Evolutionary conservation across 2,113 vertebrate species (phyloP), one percentile per base, ranked within the genome.

Genomic region (Bettongia penicillata): DNA sequence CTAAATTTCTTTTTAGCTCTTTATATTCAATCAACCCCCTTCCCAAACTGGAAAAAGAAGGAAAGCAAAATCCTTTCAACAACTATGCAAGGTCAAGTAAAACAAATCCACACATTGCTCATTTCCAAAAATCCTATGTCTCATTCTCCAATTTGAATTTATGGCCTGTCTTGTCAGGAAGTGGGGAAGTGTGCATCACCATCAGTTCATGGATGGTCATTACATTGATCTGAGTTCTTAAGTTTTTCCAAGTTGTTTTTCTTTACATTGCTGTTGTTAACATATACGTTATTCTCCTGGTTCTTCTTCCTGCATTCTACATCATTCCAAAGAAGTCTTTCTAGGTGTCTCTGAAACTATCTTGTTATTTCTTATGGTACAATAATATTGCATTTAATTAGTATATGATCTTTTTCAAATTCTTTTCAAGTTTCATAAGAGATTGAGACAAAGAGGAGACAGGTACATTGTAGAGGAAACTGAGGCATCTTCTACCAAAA

Each of bases 321-420:
- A 43, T 84, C 16, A 43, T 43, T 84, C 19, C n/a, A 43, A 84
- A 43, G 7, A 43, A 77, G 37, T 31, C n/a, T 84, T 84, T 84
- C 37, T 43, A 43, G 16, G 19, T 84, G 22, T 23, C 68, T 43
- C 68, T 43, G 37, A 84, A 43, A 84, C 7, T 22, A 43, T 84
- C n/a, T 22, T 23, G 7, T 43, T 84, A 43, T 23, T 84, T 43
- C 68, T 84, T 43, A 8, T 43, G 37, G 1, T 23, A n/a, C 68
- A 95, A 94, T 90, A 92, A 94, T 93, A 89, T 68, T 37, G 26
- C n/a, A 25, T 94, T 93, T 93, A 91, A 43, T 37, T 90, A 91
- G 8, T 94, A 91, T 3, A 26, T 53, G 51, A 91, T 92, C 8
- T 26, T 48, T 53, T 89, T 94, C 53, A 84, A 43, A 14, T 22